A percentile compares a stretch with the other conserved stretches of the same genome.
Conservation (phyloP, 2,113 vertebrate species). For the Psilopsiagon aurifrons region DNA sequence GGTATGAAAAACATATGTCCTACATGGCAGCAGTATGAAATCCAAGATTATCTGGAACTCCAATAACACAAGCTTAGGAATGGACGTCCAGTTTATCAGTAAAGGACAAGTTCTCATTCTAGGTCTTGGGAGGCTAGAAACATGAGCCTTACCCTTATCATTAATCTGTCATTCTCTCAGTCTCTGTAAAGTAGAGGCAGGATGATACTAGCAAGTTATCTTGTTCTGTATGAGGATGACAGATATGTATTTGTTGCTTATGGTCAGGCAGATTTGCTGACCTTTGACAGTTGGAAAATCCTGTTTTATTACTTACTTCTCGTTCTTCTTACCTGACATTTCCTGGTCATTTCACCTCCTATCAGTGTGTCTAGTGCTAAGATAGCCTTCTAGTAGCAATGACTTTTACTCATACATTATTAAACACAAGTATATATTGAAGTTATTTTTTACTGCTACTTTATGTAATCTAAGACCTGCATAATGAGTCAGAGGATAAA, state of each 20-base stretch:
- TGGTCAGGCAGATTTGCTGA: neutral
- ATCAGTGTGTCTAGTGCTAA: neutral
- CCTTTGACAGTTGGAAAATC: neutral
- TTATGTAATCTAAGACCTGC: neutral
- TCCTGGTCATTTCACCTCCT: neutral
- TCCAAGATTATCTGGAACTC: neutral
- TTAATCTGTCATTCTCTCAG: neutral
- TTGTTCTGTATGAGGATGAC: neutral
- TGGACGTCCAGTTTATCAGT: neutral
- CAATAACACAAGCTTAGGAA: neutral
- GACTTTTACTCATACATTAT: neutral
- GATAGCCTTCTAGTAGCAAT: neutral
- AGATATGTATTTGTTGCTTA: neutral
- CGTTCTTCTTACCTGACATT: neutral
- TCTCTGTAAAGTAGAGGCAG: neutral
- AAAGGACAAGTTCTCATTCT: neutral
- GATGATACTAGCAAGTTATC: neutral
- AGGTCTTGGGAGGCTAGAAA: neutral
- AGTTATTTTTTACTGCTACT: neutral
- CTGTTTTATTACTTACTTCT: neutral
- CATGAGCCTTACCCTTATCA: neutral
- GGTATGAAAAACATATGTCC: rapidly evolving
- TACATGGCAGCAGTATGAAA: neutral
- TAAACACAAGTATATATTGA: neutral
- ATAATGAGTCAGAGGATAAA: neutral